phyloP scores from a whole-genome alignment of 2,797 vertebrate genomes.

The Gallinago stenura region DNA sequence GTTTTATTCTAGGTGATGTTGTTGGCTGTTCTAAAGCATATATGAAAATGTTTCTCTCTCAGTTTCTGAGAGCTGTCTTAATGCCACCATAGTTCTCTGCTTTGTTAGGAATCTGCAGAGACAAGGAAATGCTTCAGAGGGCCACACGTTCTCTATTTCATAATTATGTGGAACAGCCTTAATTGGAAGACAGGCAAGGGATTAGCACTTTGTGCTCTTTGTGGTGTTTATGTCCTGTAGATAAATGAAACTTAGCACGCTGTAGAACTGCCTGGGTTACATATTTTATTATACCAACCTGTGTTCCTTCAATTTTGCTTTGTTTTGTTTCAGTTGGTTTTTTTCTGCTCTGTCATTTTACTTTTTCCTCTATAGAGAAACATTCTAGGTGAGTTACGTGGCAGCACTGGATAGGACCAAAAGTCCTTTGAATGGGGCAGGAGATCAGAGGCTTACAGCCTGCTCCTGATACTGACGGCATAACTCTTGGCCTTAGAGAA shows the following conservation, averaged over 20 bases:
- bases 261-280: background rate
- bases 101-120: background rate
- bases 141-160: background rate
- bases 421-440: background rate
- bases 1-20: background rate
- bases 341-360: background rate
- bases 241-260: background rate
- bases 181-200: conserved; percentile 6
- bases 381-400: background rate
- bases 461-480: background rate
- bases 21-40: background rate
- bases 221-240: background rate
- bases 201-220: background rate
- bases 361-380: background rate
- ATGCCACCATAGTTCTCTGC: background rate
- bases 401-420: background rate
- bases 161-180: background rate
- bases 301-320: background rate
- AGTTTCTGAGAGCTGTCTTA: background rate
- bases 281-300: background rate
- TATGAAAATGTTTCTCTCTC: background rate
- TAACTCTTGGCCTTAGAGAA: background rate
- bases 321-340: background rate
- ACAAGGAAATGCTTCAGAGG: background rate
- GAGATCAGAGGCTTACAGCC: background rate